Base-by-base conservation (phyloP, 2,888 invertebrate species). In the Nezara viridula region DNA sequence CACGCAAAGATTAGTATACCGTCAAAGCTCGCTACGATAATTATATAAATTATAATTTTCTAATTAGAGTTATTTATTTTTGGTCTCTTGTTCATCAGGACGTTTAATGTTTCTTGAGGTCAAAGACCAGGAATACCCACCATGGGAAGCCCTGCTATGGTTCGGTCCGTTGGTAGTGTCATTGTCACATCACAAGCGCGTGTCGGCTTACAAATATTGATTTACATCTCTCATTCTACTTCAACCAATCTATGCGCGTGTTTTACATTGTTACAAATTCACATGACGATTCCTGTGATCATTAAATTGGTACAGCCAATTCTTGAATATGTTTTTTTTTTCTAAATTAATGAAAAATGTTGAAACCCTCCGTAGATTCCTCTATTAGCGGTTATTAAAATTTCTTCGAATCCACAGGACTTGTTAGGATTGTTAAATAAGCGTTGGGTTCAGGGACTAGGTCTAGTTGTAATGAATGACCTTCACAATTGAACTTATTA, bases 401-500 rank as follows among this genome's bases (percentile, higher is more conserved):
- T 5, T 60, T 32, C 27, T 27, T 60, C 6, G 60, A 60, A 60
- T 14, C 60, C 27, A 14, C 32, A 32, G 14, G 27, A 32, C 60
- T 60, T 40, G 77, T 24, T 37, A n/a, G n/a, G 40, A 44, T 2
- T 19, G 44, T 81, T 44, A 81, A 44, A 81, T 81, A 44, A 7
- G 4, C 40, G 44, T 16, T 47, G 44, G 44, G 81, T 81, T 40
- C 40, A 81, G 24, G 81, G 40, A n/a, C 81, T 44, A 21, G 77
- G 44, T 44, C 81, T n/a, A n/a, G 44, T 81, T 81, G 40, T 40
- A 44, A 44, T 81, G n/a, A 44, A 44, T 81, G n/a, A 24, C 81
- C 24, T n/a, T 81, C 37, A n/a, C 81, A 81, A 81, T 81, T 81
- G 81, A 81, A 81, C 81, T 40, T 47, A 81, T 44, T 81, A 81